phyloP scores from a whole-genome alignment of 1,140 invertebrate species.

The Sinonovacula constricta region DNA sequence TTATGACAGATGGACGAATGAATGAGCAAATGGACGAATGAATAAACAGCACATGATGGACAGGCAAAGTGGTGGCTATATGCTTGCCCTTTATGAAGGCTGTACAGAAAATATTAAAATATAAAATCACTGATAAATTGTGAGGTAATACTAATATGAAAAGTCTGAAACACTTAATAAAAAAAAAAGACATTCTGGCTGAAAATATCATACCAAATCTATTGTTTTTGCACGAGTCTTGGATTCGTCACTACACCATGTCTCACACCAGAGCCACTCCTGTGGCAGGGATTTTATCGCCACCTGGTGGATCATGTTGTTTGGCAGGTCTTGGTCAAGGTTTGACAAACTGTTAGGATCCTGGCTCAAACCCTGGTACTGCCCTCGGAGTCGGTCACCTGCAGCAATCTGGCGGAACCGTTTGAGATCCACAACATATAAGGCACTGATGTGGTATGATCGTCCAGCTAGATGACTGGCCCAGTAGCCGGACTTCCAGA shows the following conservation, averaged over 20 bases:
- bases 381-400: constrained; percentile 92
- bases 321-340: constrained; percentile 94
- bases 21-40: no score
- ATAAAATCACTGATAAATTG: no score
- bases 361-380: constrained; percentile 87
- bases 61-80: no score
- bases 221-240: constrained; percentile 98
- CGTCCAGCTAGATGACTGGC: constrained; percentile 95
- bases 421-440: constrained; percentile 98
- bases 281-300: constrained; percentile 98
- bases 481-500: constrained; percentile 99
- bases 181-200: no score
- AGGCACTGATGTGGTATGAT: constrained; percentile 97
- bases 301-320: constrained; percentile 99
- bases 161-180: no score
- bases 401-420: constrained; percentile 98
- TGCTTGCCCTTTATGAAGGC: no score
- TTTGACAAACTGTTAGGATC: constrained; percentile 98
- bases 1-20: no score
- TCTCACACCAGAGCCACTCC: constrained; percentile 99
- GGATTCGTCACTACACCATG: constrained; percentile 97
- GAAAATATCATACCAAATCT: constrained; percentile 93
- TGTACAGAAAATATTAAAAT: no score
- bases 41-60: no score
- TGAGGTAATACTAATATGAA: no score